phyloP scores from a whole-genome alignment of 2,888 invertebrate species.

The Macrophya annulata region DNA sequence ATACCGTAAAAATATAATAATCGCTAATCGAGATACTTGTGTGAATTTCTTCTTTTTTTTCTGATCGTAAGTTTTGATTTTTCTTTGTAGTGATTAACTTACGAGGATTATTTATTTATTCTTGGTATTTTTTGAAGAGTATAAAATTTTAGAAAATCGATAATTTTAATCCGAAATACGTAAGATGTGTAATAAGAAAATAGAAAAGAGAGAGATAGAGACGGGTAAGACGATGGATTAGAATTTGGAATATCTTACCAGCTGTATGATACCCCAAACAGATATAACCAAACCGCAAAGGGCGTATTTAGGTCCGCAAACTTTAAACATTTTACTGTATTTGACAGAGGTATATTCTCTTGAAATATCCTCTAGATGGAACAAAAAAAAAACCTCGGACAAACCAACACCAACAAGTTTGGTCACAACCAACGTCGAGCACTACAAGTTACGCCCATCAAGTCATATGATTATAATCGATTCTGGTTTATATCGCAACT shows the following conservation, averaged over 20 bases:
- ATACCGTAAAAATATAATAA: neutral
- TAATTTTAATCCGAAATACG: neutral
- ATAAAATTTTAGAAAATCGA: neutral
- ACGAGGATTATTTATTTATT: too few relatives aligned
- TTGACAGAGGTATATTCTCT: conserved; percentile 44
- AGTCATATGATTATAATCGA: conserved; percentile 59
- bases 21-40: neutral
- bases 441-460: conserved; percentile 58
- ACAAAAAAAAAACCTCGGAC: conserved; percentile 52
- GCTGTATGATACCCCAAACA: conserved; percentile 96
- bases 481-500: conserved; percentile 40
- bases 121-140: neutral
- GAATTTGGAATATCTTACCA: conserved; percentile 84
- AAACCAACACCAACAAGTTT: conserved; percentile 54
- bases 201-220: conserved; percentile 46
- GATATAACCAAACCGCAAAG: conserved; percentile 95
- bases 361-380: conserved; percentile 22
- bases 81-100: neutral
- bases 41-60: neutral
- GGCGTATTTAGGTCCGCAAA: conserved; percentile 96
- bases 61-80: too few relatives aligned
- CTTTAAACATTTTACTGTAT: conserved; percentile 80
- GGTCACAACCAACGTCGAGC: conserved; percentile 22
- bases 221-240: neutral
- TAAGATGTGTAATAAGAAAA: conserved; percentile 52